Conservation (phyloP, 2,797 vertebrate genomes). For the Parauchenoglanis punctatus region DNA sequence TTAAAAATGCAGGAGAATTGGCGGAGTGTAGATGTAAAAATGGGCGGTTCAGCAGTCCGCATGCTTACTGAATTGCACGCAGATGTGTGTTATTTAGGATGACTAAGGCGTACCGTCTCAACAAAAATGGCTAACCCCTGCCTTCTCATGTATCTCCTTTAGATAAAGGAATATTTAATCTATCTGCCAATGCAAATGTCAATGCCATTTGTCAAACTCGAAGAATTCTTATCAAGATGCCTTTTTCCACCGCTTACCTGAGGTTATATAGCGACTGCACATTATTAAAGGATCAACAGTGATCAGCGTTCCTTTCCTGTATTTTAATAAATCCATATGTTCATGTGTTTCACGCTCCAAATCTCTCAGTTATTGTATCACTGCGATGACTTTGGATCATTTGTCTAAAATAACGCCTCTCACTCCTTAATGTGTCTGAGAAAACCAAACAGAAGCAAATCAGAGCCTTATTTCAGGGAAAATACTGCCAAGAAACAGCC, state of each 20-base stretch:
- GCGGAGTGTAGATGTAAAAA: background rate
- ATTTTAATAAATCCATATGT: conserved; percentile 20
- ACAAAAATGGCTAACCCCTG: background rate
- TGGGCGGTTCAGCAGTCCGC: background rate
- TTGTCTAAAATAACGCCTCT: conserved; percentile 5
- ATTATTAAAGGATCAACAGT: background rate
- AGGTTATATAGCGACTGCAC: conserved; percentile 2
- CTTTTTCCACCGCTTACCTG: background rate
- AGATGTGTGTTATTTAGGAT: conserved; percentile 32
- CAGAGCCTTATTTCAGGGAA: background rate
- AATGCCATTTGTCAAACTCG: conserved; percentile 14
- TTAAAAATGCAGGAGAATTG: background rate
- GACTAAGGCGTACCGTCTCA: background rate
- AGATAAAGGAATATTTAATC: background rate
- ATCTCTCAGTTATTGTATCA: conserved; percentile 14
- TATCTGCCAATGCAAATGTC: background rate
- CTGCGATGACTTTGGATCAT: background rate
- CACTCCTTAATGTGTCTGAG: conserved; percentile 8
- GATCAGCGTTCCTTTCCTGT: background rate
- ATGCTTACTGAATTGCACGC: conserved; percentile 22
- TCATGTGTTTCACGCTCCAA: background rate
- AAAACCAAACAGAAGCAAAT: conserved; percentile 8
- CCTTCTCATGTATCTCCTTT: background rate
- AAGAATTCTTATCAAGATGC: background rate
- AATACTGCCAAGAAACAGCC: conserved; percentile 15